Base-by-base conservation (phyloP, 2,113 vertebrate species). In the Cephalopterus ornatus region DNA sequence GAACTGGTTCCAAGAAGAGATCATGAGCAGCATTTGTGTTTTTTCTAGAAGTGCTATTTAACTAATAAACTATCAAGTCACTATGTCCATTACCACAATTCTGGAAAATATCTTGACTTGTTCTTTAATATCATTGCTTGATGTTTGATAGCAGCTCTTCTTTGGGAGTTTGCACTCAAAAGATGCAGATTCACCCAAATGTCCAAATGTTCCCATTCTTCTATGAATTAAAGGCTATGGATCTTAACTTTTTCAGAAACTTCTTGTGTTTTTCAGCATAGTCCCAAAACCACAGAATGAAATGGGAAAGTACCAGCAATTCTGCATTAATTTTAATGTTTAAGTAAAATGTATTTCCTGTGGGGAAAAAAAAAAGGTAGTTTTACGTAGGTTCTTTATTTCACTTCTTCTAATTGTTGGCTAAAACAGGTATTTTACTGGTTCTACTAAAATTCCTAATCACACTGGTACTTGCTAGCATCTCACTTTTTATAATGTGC, bases 391-490 rank as follows among this genome's bases (percentile, higher is more conserved):
- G 49, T 33, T 88, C 92, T 89, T 77, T 32, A 65, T 88, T 67
- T 88, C 42, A 71, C 50, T 92, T 77, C 44, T 85, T 96, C 95
- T 94, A 85, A 72, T 88, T 95, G 55, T 84, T 95, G 65, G 74
- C 97, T 98, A 98, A 98, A 98, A 96, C 98, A 98, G 98, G 97
- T 97, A 98, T 98, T 97, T 96, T 97, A 96, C 96, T 95, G 91
- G 28, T 37, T 47, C 23, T 87, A 72, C 74, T 95, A 84, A 95
- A 89, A 94, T 56, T 78, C 80, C 89, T 93, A 71, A 93, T 92
- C 9, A 3, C 58, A 59, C 24, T 37, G 12, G 26, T 94, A 41
- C 58, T 78, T 85, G 15, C 59, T 79, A 76, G n/a, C 62, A 62
- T 58, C 35, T 72, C 28, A 22, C 46, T 86, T 81, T 81, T 44